Evolutionary conservation across 2,797 vertebrate genomes (phyloP).

Genomic region (Enteromius unitaeniatus): DNA sequence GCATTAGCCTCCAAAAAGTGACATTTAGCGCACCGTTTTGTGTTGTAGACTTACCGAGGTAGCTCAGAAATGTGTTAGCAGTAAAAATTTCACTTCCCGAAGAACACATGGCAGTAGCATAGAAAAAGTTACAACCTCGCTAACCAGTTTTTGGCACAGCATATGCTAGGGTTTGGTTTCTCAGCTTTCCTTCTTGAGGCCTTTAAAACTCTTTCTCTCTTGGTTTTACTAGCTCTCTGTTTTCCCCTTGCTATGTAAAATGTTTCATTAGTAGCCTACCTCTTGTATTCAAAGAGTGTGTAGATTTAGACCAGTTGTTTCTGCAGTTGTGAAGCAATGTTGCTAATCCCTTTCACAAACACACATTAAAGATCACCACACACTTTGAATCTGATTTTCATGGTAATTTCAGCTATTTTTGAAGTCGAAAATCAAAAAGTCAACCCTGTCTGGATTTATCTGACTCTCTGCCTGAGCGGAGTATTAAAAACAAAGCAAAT

Average conservation of each 20-base stretch:
- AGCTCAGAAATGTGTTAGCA: conserved; percentile 31
- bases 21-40: neutral
- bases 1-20: conserved; percentile 2
- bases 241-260: conserved; percentile 61
- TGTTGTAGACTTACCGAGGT: neutral
- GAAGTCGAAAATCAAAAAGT: neutral
- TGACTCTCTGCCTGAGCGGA: neutral
- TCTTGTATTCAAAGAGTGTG: conserved; percentile 41
- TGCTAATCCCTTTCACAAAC: conserved; percentile 57
- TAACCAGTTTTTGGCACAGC: conserved; percentile 71
- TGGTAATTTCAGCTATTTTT: neutral
- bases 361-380: conserved; percentile 46
- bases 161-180: conserved; percentile 70
- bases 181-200: conserved; percentile 77
- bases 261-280: conserved; percentile 67
- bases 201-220: conserved; percentile 73
- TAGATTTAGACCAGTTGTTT: conserved; percentile 56
- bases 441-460: neutral
- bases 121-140: conserved; percentile 67
- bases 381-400: conserved; percentile 17
- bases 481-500: conserved; percentile 34
- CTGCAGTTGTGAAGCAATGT: conserved; percentile 41
- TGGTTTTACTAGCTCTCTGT: conserved; percentile 67
- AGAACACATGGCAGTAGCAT: conserved; percentile 46
- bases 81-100: conserved; percentile 16